Conservation (phyloP, 2,888 invertebrate genomes). For the Maniola hyperantus region DNA sequence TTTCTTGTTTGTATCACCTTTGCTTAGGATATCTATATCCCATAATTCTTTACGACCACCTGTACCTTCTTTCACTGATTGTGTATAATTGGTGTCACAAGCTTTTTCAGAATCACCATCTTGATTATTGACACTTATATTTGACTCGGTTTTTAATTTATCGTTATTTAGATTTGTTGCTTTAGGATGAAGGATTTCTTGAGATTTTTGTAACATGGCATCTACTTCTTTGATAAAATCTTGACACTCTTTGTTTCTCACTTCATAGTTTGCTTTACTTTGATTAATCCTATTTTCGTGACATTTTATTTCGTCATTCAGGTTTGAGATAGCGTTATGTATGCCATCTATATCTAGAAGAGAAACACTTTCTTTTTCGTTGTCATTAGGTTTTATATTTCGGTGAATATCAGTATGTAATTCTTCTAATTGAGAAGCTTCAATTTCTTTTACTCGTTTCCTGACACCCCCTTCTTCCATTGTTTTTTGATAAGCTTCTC, state of each 20-base stretch:
- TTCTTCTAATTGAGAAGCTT: conserved; percentile 27
- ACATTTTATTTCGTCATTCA: conserved; percentile 64
- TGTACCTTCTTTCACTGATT: conserved; percentile 28
- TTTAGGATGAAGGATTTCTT: conserved; percentile 64
- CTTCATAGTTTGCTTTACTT: conserved; percentile 63
- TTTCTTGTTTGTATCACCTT: conserved; percentile 50
- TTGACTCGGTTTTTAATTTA: conserved; percentile 7
- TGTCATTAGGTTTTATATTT: neutral
- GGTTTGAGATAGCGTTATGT: conserved; percentile 60
- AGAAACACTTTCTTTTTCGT: conserved; percentile 46
- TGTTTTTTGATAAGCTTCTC: conserved; percentile 44
- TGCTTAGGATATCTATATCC: conserved; percentile 54
- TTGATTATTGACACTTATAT: neutral
- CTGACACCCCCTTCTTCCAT: conserved; percentile 44
- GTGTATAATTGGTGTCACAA: neutral
- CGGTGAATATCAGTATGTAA: conserved; percentile 27
- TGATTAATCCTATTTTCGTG: conserved; percentile 68
- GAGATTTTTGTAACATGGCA: conserved; percentile 64
- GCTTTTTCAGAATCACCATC: neutral
- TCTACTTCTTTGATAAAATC: conserved; percentile 72
- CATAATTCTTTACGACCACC: conserved; percentile 58
- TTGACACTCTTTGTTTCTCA: conserved; percentile 66
- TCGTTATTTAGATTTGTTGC: conserved; percentile 27
- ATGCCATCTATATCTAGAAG: conserved; percentile 69
- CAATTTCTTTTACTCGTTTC: conserved; percentile 37